phyloP scores from a whole-genome alignment of 2,888 invertebrate species.

The Pteria penguin region DNA sequence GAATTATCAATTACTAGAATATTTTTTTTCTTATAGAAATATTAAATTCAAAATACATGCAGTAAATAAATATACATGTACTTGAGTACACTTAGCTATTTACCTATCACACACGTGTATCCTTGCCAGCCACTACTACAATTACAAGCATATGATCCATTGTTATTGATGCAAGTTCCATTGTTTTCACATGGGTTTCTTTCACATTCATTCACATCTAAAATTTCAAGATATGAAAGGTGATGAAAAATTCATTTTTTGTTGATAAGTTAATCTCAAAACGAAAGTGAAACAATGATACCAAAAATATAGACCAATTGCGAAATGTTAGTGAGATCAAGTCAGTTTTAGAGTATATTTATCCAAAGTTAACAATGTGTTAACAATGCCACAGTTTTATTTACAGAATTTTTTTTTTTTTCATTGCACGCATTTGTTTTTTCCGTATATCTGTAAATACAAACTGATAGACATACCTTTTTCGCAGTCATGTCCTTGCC shows the following conservation, averaged over 20 bases:
- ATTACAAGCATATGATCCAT: conserved; percentile 20
- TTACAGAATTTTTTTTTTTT: no score
- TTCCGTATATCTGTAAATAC: background rate
- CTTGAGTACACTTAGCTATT: no score
- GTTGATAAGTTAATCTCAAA: no score
- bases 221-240: no score
- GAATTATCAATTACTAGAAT: no score
- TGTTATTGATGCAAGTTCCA: conserved; percentile 15
- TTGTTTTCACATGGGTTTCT: conserved; percentile 28
- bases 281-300: background rate
- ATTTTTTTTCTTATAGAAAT: no score
- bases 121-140: conserved; percentile 9
- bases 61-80: no score
- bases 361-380: no score
- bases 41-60: no score
- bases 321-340: background rate
- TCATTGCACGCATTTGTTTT: background rate
- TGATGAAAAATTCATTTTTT: no score
- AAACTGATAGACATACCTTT: background rate
- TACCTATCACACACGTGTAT: conserved; percentile 14
- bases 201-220: conserved; percentile 48
- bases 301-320: no score
- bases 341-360: background rate
- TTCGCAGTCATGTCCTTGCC: background rate
- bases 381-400: no score